Percentiles rank a stretch among this genome's conserved stretches.
These are phyloP conservation scores for Lasioglossum vierecki DNA, from an alignment of 2,888 invertebrate species.

Conservation along the genomic window DNA sequence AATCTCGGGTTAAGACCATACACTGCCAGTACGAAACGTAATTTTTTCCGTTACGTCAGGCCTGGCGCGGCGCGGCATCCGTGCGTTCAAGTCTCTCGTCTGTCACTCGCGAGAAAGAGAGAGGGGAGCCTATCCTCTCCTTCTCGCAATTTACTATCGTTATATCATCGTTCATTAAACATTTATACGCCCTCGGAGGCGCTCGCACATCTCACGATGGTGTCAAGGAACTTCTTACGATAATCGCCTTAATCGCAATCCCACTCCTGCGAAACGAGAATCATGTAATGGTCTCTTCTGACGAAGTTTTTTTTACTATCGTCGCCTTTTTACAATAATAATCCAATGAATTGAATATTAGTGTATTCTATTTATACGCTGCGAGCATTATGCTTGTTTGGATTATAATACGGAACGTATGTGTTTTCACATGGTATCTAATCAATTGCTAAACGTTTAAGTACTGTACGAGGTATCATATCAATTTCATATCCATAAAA, in stretches of 20 bases:
- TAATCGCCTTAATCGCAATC: slow-evolving; percentile 45
- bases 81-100: not conserved
- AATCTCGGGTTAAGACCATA: not conserved
- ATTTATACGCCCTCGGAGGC: slow-evolving; percentile 50
- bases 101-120: not conserved
- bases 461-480: too few species aligned
- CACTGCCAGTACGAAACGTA: not conserved
- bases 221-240: slow-evolving; percentile 63
- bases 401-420: too few species aligned
- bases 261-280: not conserved
- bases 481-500: too few species aligned
- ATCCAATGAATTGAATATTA: not conserved
- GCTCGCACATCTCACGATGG: slow-evolving; percentile 45
- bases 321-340: not conserved
- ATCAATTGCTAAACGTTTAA: too few species aligned
- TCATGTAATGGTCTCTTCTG: not conserved
- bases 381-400: too few species aligned
- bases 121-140: not conserved
- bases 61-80: not conserved
- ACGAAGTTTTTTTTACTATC: not conserved
- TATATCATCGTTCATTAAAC: slow-evolving; percentile 68
- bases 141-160: slow-evolving; percentile 60
- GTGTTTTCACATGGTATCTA: too few species aligned
- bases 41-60: slow-evolving; percentile 12
- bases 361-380: not conserved